Evolutionary conservation across 2,888 invertebrate genomes (phyloP).

Genomic region (Lepidonotus clava): DNA sequence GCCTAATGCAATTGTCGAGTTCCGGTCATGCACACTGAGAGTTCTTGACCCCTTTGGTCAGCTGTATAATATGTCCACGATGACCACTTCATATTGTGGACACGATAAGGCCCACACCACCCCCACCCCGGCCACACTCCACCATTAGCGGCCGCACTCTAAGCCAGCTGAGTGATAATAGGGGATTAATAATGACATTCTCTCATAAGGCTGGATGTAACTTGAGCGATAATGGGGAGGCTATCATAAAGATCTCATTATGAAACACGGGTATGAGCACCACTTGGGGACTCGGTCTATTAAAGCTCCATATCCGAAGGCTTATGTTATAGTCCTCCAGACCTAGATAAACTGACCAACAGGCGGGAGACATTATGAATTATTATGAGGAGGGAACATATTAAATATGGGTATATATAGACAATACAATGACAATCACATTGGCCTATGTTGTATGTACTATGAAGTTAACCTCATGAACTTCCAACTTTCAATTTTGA

Average conservation of each 20-base stretch:
- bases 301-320: not conserved
- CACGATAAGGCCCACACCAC: not conserved
- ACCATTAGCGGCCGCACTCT: not conserved
- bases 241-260: conserved; percentile 14
- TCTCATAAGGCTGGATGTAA: not conserved
- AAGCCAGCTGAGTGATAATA: not conserved
- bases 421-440: no score
- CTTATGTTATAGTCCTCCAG: not conserved
- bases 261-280: not conserved
- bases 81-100: not conserved
- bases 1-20: no score
- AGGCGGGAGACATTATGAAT: not conserved
- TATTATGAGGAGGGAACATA: no score
- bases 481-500: no score
- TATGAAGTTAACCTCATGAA: no score
- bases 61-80: not conserved
- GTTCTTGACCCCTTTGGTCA: no score
- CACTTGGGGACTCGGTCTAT: not conserved
- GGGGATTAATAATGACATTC: not conserved
- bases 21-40: no score
- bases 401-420: no score
- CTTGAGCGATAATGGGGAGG: conserved; percentile 5
- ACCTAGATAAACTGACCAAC: not conserved
- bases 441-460: no score
- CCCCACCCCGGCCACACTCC: no score